Evolutionary conservation across 2,113 vertebrate species (phyloP).

Genomic region (Panurus biarmicus): DNA sequence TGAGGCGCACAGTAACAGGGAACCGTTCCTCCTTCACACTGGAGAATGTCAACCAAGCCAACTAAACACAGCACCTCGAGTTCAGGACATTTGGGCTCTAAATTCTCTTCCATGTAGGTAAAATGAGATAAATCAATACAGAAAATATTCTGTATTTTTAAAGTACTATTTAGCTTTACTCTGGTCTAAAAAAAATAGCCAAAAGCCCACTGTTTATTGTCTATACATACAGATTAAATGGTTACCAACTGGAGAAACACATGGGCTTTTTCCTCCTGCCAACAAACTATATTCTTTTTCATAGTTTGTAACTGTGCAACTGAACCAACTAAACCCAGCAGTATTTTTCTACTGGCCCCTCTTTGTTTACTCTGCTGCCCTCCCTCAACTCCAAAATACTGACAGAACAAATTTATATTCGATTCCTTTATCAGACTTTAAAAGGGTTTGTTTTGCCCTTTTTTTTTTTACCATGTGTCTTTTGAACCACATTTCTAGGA

Average conservation of each 20-base stretch:
- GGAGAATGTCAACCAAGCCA: constrained; percentile 17
- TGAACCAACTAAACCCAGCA: not conserved
- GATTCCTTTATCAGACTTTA: not conserved
- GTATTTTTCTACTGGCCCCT: not conserved
- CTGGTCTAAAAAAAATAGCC: not conserved
- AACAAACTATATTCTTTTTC: not conserved
- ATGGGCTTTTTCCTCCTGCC: not conserved
- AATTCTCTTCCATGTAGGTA: not conserved
- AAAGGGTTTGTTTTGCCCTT: not conserved
- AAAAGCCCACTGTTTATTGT: not conserved
- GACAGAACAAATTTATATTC: not conserved
- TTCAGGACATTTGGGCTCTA: not conserved
- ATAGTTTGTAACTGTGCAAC: not conserved
- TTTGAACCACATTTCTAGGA: not conserved
- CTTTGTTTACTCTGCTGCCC: not conserved
- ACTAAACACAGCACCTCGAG: not conserved
- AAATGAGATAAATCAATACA: not conserved
- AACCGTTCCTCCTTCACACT: not conserved
- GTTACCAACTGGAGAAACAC: not conserved
- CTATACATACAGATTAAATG: not conserved
- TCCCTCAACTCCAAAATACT: not conserved
- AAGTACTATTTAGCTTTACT: not conserved
- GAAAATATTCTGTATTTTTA: not conserved
- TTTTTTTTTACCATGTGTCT: not conserved
- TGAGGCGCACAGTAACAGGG: not conserved